Conservation (phyloP, 1,140 invertebrate species). For the Drosophila bifasciata region DNA sequence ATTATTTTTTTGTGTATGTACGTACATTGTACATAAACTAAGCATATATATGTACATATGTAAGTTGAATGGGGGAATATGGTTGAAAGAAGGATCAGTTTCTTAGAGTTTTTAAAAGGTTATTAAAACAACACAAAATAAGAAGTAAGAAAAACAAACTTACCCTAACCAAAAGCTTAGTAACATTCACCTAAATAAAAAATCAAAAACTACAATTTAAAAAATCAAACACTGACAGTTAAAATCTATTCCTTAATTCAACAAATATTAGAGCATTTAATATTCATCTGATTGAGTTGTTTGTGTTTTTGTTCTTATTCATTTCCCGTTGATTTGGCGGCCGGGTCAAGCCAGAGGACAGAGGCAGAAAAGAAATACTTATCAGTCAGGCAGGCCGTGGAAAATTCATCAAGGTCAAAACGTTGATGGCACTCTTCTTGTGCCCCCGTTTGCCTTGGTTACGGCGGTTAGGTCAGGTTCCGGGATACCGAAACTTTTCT, state of each 20-base stretch:
- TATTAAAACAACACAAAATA: no score
- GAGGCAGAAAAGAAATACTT: slow-evolving; percentile 28
- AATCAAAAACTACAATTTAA: no score
- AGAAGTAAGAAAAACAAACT: not conserved
- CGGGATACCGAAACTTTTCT: slow-evolving; percentile 50
- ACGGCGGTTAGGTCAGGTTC: slow-evolving; percentile 54
- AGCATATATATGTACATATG: no score
- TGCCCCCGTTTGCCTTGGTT: slow-evolving; percentile 25
- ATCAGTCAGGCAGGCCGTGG: slow-evolving; percentile 45
- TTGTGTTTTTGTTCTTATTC: slow-evolving; percentile 34
- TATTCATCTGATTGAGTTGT: slow-evolving; percentile 13
- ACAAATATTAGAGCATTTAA: slow-evolving; percentile 13
- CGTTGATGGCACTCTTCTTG: slow-evolving; percentile 51
- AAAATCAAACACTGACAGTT: no score
- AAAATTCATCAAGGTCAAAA: slow-evolving; percentile 69
- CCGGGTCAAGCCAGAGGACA: slow-evolving; percentile 7
- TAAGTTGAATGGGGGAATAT: no score
- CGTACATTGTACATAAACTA: no score
- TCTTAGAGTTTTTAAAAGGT: no score
- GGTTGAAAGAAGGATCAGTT: no score
- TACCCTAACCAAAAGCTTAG: no score
- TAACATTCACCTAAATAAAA: no score
- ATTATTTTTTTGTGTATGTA: not conserved
- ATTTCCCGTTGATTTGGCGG: slow-evolving; percentile 57
- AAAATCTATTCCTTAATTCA: slow-evolving; percentile 6